Evolutionary conservation across 2,797 vertebrate genomes (phyloP).

Genomic region (Sebastes cheni): DNA sequence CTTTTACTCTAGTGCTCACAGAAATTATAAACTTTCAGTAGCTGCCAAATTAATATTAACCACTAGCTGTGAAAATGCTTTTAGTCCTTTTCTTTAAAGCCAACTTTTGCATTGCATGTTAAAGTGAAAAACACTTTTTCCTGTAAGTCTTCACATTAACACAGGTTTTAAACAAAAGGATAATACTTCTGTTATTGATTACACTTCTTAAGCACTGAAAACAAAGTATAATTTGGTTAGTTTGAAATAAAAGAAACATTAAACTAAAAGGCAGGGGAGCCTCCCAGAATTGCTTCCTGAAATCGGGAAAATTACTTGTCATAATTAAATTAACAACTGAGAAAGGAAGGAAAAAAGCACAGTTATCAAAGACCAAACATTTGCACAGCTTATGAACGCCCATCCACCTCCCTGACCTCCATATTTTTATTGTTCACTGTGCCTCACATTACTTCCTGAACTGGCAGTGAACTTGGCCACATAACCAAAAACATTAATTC

Average conservation of each 20-base stretch:
- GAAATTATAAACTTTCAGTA: background rate
- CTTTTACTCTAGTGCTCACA: background rate
- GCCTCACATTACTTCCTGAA: slow-evolving; percentile 12
- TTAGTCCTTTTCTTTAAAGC: background rate
- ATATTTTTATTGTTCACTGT: background rate
- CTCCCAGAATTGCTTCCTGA: background rate
- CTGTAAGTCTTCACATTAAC: background rate
- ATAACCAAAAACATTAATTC: background rate
- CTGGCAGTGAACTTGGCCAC: slow-evolving; percentile 7
- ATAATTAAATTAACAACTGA: background rate
- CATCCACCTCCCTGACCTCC: background rate
- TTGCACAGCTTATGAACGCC: background rate
- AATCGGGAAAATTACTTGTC: background rate
- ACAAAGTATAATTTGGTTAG: background rate
- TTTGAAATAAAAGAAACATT: background rate
- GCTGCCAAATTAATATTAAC: background rate
- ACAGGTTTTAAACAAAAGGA: background rate
- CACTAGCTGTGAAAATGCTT: background rate
- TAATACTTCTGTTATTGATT: background rate
- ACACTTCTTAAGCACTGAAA: background rate
- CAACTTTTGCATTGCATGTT: background rate
- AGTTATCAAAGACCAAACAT: slow-evolving; percentile 12
- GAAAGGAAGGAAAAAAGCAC: background rate
- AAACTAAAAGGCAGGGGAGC: background rate
- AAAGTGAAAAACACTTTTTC: background rate